Percentiles rank a stretch among this genome's conserved stretches.
phyloP scores from a whole-genome alignment of 2,113 vertebrate species.

The Rafetus swinhoei region DNA sequence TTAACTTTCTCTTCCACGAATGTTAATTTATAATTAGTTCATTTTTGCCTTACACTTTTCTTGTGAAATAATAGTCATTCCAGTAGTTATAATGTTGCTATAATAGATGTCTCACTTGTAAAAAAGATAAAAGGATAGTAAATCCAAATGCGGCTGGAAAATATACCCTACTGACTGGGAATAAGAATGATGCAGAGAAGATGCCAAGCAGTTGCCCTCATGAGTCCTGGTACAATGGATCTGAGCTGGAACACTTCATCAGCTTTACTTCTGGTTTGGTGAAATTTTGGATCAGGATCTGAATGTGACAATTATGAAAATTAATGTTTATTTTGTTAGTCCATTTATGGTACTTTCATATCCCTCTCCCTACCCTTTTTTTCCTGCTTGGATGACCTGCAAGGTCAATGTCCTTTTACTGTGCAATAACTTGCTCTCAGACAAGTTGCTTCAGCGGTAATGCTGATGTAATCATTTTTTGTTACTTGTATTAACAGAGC shows the following conservation, averaged over 20 bases:
- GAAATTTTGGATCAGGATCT: too few relatives aligned
- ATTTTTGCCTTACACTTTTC: not conserved
- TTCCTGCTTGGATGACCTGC: not conserved
- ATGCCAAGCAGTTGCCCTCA: not conserved
- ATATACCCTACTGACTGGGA: not conserved
- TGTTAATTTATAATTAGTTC: not conserved
- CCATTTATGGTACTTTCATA: not conserved
- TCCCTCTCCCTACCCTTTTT: not conserved
- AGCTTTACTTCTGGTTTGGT: too few relatives aligned
- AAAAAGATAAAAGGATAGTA: not conserved
- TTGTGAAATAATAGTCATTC: not conserved
- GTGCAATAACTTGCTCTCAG: not conserved
- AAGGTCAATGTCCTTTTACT: not conserved
- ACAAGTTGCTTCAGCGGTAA: not conserved
- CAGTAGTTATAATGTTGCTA: not conserved
- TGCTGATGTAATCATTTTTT: not conserved
- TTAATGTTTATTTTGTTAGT: not conserved
- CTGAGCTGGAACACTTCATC: too few relatives aligned
- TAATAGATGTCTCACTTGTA: not conserved
- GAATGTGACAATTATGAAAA: not conserved
- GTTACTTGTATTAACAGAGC: not conserved
- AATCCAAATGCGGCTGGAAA: not conserved
- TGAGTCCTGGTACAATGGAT: too few relatives aligned
- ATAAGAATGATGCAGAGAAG: not conserved
- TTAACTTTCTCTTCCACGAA: not conserved